phyloP scores from a whole-genome alignment of 1,140 invertebrate species.

The Trialeurodes vaporariorum region DNA sequence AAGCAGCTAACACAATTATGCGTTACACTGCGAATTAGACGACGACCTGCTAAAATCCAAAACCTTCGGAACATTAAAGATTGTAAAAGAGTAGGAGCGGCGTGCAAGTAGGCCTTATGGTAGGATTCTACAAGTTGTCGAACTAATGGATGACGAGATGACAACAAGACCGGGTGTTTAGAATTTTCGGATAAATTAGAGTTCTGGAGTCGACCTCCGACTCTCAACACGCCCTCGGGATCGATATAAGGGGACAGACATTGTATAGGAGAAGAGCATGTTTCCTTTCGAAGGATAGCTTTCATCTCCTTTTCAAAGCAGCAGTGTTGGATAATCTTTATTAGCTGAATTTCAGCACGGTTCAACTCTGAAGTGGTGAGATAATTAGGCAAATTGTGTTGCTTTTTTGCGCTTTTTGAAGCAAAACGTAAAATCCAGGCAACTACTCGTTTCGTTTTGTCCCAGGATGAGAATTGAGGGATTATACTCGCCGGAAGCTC shows the following conservation, averaged over 20 bases:
- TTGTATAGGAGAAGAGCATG: too few relatives aligned
- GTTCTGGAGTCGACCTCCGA: slow-evolving; percentile 31
- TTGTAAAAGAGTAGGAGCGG: slow-evolving; percentile 18
- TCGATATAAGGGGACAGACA: slow-evolving; percentile 17
- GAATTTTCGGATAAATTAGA: slow-evolving; percentile 24
- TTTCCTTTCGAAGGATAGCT: too few relatives aligned
- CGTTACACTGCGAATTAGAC: slow-evolving; percentile 15
- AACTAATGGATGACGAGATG: slow-evolving; percentile 19
- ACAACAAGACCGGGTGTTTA: slow-evolving; percentile 36
- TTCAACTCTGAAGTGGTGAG: too few relatives aligned
- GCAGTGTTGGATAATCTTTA: too few relatives aligned
- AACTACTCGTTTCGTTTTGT: too few relatives aligned
- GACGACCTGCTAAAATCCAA: slow-evolving; percentile 23
- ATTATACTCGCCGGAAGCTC: too few relatives aligned
- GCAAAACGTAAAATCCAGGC: too few relatives aligned
- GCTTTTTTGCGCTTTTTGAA: too few relatives aligned
- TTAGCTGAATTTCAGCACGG: too few relatives aligned
- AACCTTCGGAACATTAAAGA: slow-evolving; percentile 16
- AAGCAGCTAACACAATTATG: slow-evolving; percentile 22
- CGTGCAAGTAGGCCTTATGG: slow-evolving; percentile 24
- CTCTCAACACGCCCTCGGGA: slow-evolving; percentile 25
- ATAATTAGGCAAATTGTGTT: too few relatives aligned
- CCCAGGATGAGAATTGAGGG: too few relatives aligned
- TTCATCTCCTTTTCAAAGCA: too few relatives aligned
- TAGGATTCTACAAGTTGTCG: slow-evolving; percentile 23